Conservation (phyloP, 2,113 vertebrate genomes). For the Elephantulus edwardii region DNA sequence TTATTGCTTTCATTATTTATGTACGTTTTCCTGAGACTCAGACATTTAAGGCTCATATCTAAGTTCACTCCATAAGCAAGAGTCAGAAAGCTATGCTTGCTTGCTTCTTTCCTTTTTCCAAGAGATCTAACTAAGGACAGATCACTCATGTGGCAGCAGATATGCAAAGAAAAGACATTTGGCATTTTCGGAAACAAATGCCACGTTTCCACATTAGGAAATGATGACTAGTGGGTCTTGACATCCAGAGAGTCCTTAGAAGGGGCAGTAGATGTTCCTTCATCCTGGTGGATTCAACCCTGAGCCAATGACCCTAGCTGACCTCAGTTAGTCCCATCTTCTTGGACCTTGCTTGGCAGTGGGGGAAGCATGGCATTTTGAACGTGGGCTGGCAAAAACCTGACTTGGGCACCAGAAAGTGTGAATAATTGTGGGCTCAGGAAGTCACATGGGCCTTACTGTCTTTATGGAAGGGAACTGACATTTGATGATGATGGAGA, state of each 20-base stretch:
- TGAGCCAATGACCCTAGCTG: background rate
- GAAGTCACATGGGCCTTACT: constrained; percentile 72
- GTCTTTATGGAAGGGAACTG: constrained; percentile 77
- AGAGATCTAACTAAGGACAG: constrained; percentile 63
- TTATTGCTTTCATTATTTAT: background rate
- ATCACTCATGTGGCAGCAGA: constrained; percentile 68
- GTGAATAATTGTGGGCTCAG: constrained; percentile 69
- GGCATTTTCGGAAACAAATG: constrained; percentile 73
- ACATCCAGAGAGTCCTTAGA: constrained; percentile 39
- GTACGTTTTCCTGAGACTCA: background rate
- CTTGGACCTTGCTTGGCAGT: constrained; percentile 71
- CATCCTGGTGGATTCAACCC: background rate
- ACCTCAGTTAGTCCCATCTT: constrained; percentile 54
- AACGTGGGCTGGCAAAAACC: constrained; percentile 59
- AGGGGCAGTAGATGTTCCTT: constrained; percentile 37
- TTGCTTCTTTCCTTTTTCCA: constrained; percentile 3
- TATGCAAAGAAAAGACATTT: constrained; percentile 67
- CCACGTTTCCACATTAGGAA: constrained; percentile 65
- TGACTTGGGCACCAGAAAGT: constrained; percentile 23
- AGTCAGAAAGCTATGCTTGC: constrained; percentile 32
- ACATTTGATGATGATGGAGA: constrained; percentile 71
- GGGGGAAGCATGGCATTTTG: constrained; percentile 58
- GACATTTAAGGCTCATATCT: background rate
- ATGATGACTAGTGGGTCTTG: constrained; percentile 46
- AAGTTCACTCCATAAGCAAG: constrained; percentile 36